These are phyloP conservation scores for Tholera decimalis DNA, from an alignment of 2,888 invertebrate species.

Conservation along the genomic window DNA sequence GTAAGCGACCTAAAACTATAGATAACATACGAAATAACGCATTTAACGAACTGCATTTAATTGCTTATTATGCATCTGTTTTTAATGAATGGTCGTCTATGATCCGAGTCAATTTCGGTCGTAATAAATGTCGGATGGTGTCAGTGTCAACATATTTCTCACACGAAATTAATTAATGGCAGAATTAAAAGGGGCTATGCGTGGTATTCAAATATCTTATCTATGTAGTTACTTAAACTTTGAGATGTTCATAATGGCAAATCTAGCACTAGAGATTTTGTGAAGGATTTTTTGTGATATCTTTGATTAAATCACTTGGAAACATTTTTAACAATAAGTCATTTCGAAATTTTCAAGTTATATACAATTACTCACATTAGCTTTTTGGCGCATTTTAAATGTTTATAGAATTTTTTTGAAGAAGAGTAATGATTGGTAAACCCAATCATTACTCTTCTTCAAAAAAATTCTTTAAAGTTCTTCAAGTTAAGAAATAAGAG, in stretches of 20 bases:
- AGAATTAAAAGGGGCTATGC: conserved; percentile 34
- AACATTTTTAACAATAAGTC: background rate
- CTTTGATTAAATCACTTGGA: background rate
- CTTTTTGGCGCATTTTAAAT: background rate
- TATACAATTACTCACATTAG: background rate
- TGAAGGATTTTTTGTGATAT: background rate
- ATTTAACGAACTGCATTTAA: conserved; percentile 68
- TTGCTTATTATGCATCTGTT: conserved; percentile 84
- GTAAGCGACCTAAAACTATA: conserved; percentile 44
- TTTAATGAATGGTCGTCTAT: conserved; percentile 79
- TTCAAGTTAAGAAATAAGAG: background rate
- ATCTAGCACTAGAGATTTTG: background rate
- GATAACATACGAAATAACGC: conserved; percentile 56
- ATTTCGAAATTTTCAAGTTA: background rate
- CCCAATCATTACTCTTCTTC: no score
- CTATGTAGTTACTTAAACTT: conserved; percentile 19
- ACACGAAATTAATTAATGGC: conserved; percentile 60
- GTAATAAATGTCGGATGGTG: conserved; percentile 60
- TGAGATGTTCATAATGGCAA: background rate
- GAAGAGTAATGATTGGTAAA: background rate
- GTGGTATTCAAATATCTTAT: conserved; percentile 22
- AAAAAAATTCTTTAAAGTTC: no score
- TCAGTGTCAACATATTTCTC: conserved; percentile 68
- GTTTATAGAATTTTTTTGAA: background rate
- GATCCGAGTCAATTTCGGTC: conserved; percentile 68